Evolutionary conservation across 2,888 invertebrate species (phyloP).

Genomic region (Melieria crassipennis): DNA sequence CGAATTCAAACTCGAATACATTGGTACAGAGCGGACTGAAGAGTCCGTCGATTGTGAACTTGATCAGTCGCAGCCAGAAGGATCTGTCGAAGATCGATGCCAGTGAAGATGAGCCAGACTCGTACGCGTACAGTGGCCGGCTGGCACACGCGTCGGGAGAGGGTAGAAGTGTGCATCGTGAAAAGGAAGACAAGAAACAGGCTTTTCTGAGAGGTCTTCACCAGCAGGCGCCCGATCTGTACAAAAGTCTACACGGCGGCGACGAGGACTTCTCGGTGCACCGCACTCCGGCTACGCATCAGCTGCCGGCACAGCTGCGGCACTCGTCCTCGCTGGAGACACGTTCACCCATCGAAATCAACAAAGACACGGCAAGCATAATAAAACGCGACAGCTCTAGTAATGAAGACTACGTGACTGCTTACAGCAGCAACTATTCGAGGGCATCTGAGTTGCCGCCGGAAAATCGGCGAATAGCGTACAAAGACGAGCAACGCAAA

Average conservation of each 20-base stretch:
- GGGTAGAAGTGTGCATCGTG: slow-evolving; percentile 11
- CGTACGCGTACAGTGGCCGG: not conserved
- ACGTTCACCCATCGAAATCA: slow-evolving; percentile 63
- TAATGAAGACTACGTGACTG: slow-evolving; percentile 29
- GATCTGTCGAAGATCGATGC: slow-evolving; percentile 74
- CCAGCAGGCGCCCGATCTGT: slow-evolving; percentile 77
- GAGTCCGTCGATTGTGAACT: slow-evolving; percentile 87
- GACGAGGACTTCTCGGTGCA: slow-evolving; percentile 65
- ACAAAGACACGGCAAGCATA: slow-evolving; percentile 64
- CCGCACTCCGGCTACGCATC: slow-evolving; percentile 31
- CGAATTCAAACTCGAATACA: slow-evolving; percentile 44
- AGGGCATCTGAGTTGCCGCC: slow-evolving; percentile 56
- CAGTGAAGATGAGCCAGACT: slow-evolving; percentile 45
- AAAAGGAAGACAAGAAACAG: slow-evolving; percentile 70
- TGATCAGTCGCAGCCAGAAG: slow-evolving; percentile 84
- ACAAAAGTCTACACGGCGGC: slow-evolving; percentile 76
- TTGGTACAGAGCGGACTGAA: slow-evolving; percentile 68
- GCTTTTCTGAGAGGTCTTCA: slow-evolving; percentile 76
- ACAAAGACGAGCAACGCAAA: slow-evolving; percentile 69
- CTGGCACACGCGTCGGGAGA: not conserved
- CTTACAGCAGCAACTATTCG: slow-evolving; percentile 62
- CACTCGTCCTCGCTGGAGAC: slow-evolving; percentile 57
- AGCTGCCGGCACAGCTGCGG: slow-evolving; percentile 50
- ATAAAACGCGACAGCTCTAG: slow-evolving; percentile 69
- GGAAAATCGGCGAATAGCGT: slow-evolving; percentile 67